These are phyloP conservation scores for Egretta garzetta DNA, from an alignment of 2,113 vertebrate genomes.

Conservation along the genomic window DNA sequence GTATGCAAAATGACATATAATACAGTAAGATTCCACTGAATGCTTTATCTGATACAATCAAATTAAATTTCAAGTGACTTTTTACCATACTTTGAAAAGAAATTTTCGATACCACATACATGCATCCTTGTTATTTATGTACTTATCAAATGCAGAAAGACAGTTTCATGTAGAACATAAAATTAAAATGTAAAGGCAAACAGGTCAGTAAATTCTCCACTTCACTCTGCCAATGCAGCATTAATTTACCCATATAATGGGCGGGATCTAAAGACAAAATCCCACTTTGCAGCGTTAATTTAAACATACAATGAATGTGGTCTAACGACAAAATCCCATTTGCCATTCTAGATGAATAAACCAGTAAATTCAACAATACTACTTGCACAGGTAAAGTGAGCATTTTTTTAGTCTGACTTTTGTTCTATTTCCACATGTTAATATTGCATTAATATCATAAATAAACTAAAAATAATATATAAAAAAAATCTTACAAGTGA, in stretches of 20 bases:
- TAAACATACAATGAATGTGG: not conserved
- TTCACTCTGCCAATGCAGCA: not conserved
- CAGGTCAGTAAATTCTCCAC: not conserved
- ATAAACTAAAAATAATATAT: not conserved
- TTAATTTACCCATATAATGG: not conserved
- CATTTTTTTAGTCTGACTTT: not conserved
- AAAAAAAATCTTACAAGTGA: not conserved
- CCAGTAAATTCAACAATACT: not conserved
- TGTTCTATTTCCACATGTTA: not conserved
- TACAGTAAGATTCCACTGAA: not conserved
- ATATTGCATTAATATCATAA: not conserved
- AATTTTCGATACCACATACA: not conserved
- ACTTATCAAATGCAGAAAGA: not conserved
- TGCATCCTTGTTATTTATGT: not conserved
- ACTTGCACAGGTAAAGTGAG: not conserved
- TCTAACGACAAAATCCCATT: not conserved
- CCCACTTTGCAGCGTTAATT: not conserved
- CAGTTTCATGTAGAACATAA: not conserved
- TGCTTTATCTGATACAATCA: not conserved
- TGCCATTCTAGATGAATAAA: not conserved
- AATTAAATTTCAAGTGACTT: not conserved
- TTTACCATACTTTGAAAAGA: not conserved
- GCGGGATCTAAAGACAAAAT: not conserved
- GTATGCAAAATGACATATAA: not conserved
- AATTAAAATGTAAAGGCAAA: not conserved